phyloP scores from a whole-genome alignment of 1,140 invertebrate species.

The Lordiphosa clarofinis region DNA sequence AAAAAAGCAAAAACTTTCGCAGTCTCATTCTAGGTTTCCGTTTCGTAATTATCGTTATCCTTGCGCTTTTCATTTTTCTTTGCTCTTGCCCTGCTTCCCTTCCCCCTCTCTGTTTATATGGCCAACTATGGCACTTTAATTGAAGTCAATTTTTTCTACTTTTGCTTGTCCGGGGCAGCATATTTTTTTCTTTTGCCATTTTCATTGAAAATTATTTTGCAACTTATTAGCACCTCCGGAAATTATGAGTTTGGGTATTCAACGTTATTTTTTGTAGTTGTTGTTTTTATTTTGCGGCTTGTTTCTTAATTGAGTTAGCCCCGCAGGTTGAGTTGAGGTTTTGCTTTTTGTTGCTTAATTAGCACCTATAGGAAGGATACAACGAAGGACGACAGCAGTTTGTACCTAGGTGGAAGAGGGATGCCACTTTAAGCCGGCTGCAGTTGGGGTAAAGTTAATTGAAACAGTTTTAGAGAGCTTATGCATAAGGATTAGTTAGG shows the following conservation, averaged over 20 bases:
- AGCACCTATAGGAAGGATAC: conserved; percentile 24
- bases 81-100: neutral
- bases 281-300: conserved; percentile 45
- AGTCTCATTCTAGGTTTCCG: conserved; percentile 45
- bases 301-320: conserved; percentile 62
- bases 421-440: neutral
- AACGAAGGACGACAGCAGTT: conserved; percentile 1
- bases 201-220: conserved; percentile 74
- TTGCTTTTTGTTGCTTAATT: conserved; percentile 70
- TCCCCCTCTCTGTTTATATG: conserved; percentile 54
- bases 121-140: conserved; percentile 75
- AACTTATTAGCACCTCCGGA: conserved; percentile 77
- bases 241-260: conserved; percentile 67
- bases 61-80: conserved; percentile 26
- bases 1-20: conserved; percentile 47
- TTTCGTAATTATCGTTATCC: conserved; percentile 74
- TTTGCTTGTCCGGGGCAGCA: conserved; percentile 43
- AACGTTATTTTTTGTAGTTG: neutral
- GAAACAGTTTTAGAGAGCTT: conserved; percentile 52
- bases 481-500: conserved; percentile 4
- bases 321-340: conserved; percentile 36
- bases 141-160: conserved; percentile 74
- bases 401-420: conserved; percentile 2
- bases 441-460: conserved; percentile 47
- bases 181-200: conserved; percentile 28